These are phyloP conservation scores for Patella depressa DNA, from an alignment of 2,888 invertebrate species.

Conservation along the genomic window DNA sequence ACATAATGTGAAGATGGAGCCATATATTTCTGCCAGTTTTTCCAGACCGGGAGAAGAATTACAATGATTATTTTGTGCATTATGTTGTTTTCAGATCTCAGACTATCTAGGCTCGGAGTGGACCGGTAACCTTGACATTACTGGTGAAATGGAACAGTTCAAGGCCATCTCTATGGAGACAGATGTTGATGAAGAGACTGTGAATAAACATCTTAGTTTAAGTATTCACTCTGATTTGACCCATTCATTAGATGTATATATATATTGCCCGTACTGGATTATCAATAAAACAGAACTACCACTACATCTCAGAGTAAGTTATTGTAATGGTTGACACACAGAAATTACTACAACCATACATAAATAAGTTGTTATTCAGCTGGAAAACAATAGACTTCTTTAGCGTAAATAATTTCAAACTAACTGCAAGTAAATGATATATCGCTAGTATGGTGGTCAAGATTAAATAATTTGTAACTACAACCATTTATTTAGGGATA, in stretches of 20 bases:
- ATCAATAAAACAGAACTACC: constrained; percentile 69
- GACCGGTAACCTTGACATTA: constrained; percentile 80
- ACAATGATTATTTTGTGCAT: neutral
- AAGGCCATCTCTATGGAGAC: constrained; percentile 77
- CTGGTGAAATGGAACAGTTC: constrained; percentile 77
- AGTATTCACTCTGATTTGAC: constrained; percentile 79
- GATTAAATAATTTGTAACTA: no score
- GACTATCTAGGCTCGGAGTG: constrained; percentile 81
- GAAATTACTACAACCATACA: no score
- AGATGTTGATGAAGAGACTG: constrained; percentile 77
- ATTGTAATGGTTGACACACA: neutral
- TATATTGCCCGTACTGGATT: constrained; percentile 73
- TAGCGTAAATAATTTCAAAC: no score
- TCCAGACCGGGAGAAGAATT: no score
- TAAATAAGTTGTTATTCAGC: no score
- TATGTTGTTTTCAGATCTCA: constrained; percentile 70
- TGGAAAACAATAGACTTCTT: no score
- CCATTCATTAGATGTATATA: constrained; percentile 76
- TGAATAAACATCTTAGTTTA: constrained; percentile 79
- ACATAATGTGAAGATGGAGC: no score
- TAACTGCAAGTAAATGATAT: no score
- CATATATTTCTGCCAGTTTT: no score
- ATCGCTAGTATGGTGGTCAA: no score
- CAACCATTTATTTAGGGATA: no score
- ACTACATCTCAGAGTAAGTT: constrained; percentile 79